Evolutionary conservation across 2,797 vertebrate genomes (phyloP), one percentile per base, ranked within the genome.

Genomic region (Euthynnus affinis): DNA sequence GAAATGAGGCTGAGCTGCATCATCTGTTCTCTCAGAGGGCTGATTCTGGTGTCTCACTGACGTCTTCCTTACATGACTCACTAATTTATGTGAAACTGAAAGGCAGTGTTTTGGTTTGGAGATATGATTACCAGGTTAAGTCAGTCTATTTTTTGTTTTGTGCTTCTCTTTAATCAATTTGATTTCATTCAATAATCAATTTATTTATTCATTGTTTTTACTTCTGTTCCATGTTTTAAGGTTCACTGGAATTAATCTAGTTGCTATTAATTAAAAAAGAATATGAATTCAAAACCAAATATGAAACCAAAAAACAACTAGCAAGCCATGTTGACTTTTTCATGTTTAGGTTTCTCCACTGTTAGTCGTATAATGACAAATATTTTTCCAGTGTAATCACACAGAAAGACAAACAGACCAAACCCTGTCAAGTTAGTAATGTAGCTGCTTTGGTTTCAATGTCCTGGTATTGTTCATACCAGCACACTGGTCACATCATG

Each of bases 1-100:
- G 37, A 67, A 80, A 80, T 72, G 78, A 81, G 55, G 20, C 0
- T n/a, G 9, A 46, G 14, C 27, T 20, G 14, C 65, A 46, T 64
- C 60, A 53, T 59, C 29, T 27, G 27, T 20, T 68, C 51, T 37
- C 27, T 73, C 34, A 0, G 22, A 29, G 42, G 65, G 59, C 52
- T 22, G n/a, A 18, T 29, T n/a, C 5, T 32, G 27, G 51, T 8
- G 71, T 51, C 78, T 64, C 46, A 27, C 10, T 57, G 52, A 56
- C 5, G n/a, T 74, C 59, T 60, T 57, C 3, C 37, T 65, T 22
- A 2, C n/a, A 51, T 37, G 5, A 66, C 17, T 71, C 15, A 4
- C n/a, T 55, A 37, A 55, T 70, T 18, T 3, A 49, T 57, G 13
- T 37, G 34, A 20, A 64, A 37, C 2, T 15, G 27, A 29, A 29